Percentiles rank a stretch among this genome's conserved stretches.
Evolutionary conservation across 1,140 invertebrate species (phyloP).

Genomic region (Diploscapter pachys): DNA sequence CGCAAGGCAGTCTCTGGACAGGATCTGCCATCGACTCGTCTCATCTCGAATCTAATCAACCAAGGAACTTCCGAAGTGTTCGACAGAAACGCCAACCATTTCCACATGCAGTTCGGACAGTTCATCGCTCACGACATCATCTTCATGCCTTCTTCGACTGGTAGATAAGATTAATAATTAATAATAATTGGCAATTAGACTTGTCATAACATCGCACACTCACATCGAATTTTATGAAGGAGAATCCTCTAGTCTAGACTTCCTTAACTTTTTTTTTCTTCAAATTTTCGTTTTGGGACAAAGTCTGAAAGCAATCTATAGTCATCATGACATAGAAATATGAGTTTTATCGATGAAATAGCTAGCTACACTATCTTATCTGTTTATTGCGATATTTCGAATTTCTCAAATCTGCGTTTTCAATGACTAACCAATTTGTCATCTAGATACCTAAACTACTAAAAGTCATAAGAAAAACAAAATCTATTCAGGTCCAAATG

Average conservation of each 20-base stretch:
- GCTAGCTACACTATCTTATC: background rate
- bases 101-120: constrained; percentile 33
- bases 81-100: constrained; percentile 16
- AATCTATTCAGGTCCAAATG: constrained; percentile 22
- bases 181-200: no score
- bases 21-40: constrained; percentile 22
- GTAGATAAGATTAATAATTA: background rate
- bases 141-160: constrained; percentile 31
- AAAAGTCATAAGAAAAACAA: background rate
- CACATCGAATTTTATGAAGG: background rate
- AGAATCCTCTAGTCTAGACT: background rate
- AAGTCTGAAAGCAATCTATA: background rate
- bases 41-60: constrained; percentile 26
- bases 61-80: constrained; percentile 19
- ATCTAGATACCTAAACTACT: background rate
- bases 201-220: no score
- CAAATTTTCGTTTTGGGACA: background rate
- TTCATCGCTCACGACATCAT: constrained; percentile 36
- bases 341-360: no score
- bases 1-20: constrained; percentile 17
- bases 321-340: background rate
- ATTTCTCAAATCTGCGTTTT: background rate
- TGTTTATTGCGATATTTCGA: background rate
- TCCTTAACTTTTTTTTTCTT: no score
- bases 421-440: background rate